Percentiles rank a stretch among this genome's conserved stretches.
Conservation (phyloP, 1,140 invertebrate genomes). For the Lycorma delicatula region DNA sequence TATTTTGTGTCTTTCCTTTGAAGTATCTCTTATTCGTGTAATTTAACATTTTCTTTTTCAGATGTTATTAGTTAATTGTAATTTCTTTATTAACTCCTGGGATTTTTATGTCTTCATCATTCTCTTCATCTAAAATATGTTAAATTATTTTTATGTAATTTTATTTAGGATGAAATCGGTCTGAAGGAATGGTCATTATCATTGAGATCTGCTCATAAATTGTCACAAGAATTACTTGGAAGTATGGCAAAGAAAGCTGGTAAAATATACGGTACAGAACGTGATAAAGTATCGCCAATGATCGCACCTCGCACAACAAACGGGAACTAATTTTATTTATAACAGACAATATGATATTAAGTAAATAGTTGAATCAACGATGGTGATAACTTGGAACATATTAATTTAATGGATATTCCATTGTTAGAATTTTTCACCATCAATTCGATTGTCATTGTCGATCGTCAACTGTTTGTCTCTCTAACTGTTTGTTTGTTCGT, state of each 20-base stretch:
- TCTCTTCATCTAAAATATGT: constrained; percentile 6
- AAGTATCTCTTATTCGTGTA: too few relatives aligned
- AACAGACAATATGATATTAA: too few relatives aligned
- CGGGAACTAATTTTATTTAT: constrained; percentile 23
- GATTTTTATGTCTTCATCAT: not conserved
- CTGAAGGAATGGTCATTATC: constrained; percentile 92
- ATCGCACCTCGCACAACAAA: constrained; percentile 18
- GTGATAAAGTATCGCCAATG: constrained; percentile 36
- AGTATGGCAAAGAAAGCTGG: constrained; percentile 94
- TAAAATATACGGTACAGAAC: constrained; percentile 87
- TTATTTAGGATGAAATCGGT: constrained; percentile 83
- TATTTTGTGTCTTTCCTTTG: too few relatives aligned
- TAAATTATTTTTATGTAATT: constrained; percentile 17
- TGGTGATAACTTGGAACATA: too few relatives aligned
- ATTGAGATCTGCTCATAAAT: constrained; percentile 82
- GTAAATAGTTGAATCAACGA: too few relatives aligned
- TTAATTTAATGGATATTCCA: too few relatives aligned
- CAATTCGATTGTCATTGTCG: too few relatives aligned
- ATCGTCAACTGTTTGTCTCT: too few relatives aligned
- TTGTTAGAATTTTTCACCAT: too few relatives aligned
- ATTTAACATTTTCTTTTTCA: too few relatives aligned
- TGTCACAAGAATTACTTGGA: constrained; percentile 81
- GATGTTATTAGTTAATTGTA: not conserved
- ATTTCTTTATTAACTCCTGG: not conserved
- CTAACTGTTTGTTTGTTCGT: too few relatives aligned